Conservation (phyloP, 2,888 invertebrate species). For the Dexiosoma caninum region DNA sequence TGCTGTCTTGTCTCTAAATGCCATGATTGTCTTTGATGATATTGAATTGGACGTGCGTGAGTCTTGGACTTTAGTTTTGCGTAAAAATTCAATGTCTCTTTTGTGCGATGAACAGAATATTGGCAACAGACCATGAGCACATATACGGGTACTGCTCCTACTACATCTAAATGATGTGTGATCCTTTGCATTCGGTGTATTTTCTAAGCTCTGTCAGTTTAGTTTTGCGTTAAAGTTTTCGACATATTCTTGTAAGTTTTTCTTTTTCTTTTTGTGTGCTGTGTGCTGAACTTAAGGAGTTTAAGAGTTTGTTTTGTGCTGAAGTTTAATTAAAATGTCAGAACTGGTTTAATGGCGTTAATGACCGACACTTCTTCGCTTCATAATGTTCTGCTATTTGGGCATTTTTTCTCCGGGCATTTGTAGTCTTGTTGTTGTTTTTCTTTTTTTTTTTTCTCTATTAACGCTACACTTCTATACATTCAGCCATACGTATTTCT, state of each 20-base stretch:
- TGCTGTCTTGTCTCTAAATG: constrained; percentile 48
- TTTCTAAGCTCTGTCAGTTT: constrained; percentile 53
- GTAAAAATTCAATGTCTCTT: not conserved
- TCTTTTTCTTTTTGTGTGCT: not conserved
- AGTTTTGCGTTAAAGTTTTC: constrained; percentile 30
- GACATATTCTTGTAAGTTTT: not conserved
- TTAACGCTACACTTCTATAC: constrained; percentile 35
- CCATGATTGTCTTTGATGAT: constrained; percentile 44
- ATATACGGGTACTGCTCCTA: constrained; percentile 6
- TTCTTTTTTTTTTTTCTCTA: constrained; percentile 8
- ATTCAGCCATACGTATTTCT: not conserved
- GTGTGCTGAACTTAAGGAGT: too few relatives aligned
- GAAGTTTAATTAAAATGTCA: constrained; percentile 78
- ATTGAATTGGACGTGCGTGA: constrained; percentile 50
- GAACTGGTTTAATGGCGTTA: constrained; percentile 78
- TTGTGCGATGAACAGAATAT: not conserved
- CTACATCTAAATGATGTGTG: constrained; percentile 27
- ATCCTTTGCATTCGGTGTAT: constrained; percentile 39
- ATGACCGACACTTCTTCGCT: constrained; percentile 75
- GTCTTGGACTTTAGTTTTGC: constrained; percentile 11
- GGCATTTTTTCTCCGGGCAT: not conserved
- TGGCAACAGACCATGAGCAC: constrained; percentile 12
- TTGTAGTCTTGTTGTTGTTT: constrained; percentile 22
- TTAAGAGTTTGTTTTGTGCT: constrained; percentile 47
- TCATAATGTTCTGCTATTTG: constrained; percentile 3